Evolutionary conservation across 2,888 invertebrate genomes (phyloP).

Genomic region (Diarsia mendica): DNA sequence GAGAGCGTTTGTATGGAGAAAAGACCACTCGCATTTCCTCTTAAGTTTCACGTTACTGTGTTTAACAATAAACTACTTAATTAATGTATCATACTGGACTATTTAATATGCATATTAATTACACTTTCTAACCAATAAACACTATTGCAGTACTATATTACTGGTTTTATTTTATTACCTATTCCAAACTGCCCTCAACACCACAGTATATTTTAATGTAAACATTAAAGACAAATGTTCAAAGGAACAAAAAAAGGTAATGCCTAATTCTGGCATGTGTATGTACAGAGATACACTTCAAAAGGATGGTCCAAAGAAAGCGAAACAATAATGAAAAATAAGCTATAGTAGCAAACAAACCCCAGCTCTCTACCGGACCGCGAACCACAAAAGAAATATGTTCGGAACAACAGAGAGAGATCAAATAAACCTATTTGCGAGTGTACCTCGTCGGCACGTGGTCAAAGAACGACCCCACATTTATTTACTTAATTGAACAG

Average conservation of each 20-base stretch:
- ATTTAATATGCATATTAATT: no score
- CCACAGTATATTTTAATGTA: not conserved
- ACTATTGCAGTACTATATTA: conserved; percentile 73
- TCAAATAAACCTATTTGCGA: conserved; percentile 3
- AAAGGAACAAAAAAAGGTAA: not conserved
- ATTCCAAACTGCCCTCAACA: no score
- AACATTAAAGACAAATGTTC: not conserved
- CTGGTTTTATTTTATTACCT: conserved; percentile 61
- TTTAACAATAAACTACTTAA: no score
- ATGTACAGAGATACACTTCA: not conserved
- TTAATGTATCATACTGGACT: no score
- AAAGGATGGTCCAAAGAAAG: not conserved
- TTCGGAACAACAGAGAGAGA: not conserved
- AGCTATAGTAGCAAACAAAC: not conserved
- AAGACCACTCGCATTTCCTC: no score
- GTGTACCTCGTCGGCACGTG: not conserved
- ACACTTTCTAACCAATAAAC: not conserved
- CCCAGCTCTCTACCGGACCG: no score
- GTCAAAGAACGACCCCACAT: not conserved
- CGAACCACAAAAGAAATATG: not conserved
- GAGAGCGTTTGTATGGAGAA: no score
- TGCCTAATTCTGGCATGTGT: not conserved
- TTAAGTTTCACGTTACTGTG: no score
- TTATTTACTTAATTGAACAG: not conserved
- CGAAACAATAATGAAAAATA: conserved; percentile 9